These are phyloP conservation scores for Dermochelys coriacea DNA, from an alignment of 2,797 vertebrate species.

Conservation along the genomic window DNA sequence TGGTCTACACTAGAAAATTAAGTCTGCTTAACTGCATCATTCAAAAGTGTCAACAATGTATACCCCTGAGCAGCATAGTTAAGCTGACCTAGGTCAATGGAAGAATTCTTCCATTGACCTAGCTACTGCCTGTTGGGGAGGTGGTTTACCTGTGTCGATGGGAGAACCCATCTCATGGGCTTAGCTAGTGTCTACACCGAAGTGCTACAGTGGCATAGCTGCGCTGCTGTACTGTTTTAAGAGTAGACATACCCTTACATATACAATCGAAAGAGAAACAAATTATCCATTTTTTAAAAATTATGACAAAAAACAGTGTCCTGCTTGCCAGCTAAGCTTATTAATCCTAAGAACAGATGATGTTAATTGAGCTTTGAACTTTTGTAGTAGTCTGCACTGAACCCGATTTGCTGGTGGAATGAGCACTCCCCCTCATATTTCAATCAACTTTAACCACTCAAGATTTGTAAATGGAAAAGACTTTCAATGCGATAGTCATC, in stretches of 20 bases:
- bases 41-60: not conserved
- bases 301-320: not conserved
- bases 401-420: not conserved
- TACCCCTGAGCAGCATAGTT: not conserved
- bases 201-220: not conserved
- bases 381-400: not conserved
- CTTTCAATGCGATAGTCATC: not conserved
- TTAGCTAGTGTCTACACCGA: not conserved
- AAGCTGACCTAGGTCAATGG: not conserved
- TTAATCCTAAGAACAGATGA: not conserved
- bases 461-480: accelerated
- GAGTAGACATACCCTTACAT: not conserved
- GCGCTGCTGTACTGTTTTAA: not conserved
- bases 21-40: not conserved
- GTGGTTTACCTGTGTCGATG: not conserved
- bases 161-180: not conserved
- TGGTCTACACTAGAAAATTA: not conserved
- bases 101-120: not conserved
- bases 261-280: not conserved
- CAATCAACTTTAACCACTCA: not conserved
- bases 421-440: slow-evolving; percentile 58
- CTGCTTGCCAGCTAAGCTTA: not conserved
- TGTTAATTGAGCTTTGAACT: not conserved
- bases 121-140: not conserved
- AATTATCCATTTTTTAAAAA: not conserved